Percentiles rank a stretch among this genome's conserved stretches.
phyloP scores from a whole-genome alignment of 1,140 invertebrate genomes.

The Phymastichus coffea region DNA sequence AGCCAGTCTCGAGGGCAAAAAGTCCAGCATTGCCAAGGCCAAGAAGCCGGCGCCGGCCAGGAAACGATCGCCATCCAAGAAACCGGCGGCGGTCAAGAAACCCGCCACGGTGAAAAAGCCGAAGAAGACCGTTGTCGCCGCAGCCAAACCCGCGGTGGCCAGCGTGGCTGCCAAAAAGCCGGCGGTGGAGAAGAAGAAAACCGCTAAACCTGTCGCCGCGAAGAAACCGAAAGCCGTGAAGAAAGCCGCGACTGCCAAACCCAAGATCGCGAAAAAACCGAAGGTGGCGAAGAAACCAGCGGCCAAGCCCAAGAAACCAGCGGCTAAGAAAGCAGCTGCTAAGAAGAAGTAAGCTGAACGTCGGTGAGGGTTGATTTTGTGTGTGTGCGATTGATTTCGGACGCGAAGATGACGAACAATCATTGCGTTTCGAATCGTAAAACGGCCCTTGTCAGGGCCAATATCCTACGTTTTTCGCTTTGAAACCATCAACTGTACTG shows the following conservation, averaged over 20 bases:
- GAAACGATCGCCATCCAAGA: slow-evolving; percentile 3
- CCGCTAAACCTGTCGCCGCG: not conserved
- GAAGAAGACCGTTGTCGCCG: no score
- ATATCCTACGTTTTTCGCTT: slow-evolving; percentile 15
- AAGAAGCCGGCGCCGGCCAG: not conserved
- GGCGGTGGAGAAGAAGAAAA: not conserved
- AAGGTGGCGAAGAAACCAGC: not conserved
- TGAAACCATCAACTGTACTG: no score
- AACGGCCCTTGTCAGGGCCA: slow-evolving; percentile 32
- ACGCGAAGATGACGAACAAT: not conserved
- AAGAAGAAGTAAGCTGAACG: slow-evolving; percentile 14
- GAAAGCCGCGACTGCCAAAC: not conserved
- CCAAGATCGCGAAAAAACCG: not conserved
- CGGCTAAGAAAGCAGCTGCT: not conserved
- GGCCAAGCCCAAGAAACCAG: not conserved
- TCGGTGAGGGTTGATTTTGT: not conserved
- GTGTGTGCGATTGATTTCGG: not conserved
- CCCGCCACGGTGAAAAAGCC: slow-evolving; percentile 16
- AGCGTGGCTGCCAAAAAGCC: slow-evolving; percentile 15
- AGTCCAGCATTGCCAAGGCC: slow-evolving; percentile 20
- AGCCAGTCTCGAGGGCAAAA: slow-evolving; percentile 29
- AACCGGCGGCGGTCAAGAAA: slow-evolving; percentile 23
- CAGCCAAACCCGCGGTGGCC: slow-evolving; percentile 11
- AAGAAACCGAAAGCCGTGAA: slow-evolving; percentile 11
- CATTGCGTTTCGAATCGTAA: not conserved